Evolutionary conservation across 1,140 invertebrate genomes (phyloP).

Genomic region (Radopholus similis): DNA sequence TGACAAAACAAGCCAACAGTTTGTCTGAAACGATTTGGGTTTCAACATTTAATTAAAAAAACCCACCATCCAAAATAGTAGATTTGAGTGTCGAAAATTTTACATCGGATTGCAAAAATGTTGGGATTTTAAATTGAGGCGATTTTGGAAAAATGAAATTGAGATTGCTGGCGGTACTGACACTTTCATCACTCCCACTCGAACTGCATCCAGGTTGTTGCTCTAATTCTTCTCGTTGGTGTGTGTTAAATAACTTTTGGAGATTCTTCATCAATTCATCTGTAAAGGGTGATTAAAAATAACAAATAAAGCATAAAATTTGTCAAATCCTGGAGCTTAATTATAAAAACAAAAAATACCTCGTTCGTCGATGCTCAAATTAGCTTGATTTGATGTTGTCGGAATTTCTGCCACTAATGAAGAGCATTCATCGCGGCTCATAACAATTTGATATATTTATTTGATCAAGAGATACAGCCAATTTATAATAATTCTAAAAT

Average conservation of each 20-base stretch:
- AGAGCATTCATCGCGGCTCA: background rate
- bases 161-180: no score
- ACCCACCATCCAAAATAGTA: slow-evolving; percentile 1
- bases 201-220: slow-evolving; percentile 9
- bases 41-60: background rate
- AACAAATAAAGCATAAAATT: no score
- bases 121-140: background rate
- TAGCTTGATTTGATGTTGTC: background rate
- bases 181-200: no score
- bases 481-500: no score
- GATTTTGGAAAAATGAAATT: no score
- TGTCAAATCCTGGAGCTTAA: no score
- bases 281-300: background rate
- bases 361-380: background rate
- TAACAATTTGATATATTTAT: no score
- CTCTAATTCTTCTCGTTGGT: background rate
- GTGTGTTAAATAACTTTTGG: slow-evolving; percentile 13
- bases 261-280: slow-evolving; percentile 17
- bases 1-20: slow-evolving; percentile 11
- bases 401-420: background rate
- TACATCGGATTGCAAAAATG: background rate
- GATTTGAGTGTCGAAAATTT: slow-evolving; percentile 7
- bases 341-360: no score
- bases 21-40: background rate
- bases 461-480: no score